Base-by-base conservation (phyloP, 2,888 invertebrate species). In the Exephanes ischioxanthus region DNA sequence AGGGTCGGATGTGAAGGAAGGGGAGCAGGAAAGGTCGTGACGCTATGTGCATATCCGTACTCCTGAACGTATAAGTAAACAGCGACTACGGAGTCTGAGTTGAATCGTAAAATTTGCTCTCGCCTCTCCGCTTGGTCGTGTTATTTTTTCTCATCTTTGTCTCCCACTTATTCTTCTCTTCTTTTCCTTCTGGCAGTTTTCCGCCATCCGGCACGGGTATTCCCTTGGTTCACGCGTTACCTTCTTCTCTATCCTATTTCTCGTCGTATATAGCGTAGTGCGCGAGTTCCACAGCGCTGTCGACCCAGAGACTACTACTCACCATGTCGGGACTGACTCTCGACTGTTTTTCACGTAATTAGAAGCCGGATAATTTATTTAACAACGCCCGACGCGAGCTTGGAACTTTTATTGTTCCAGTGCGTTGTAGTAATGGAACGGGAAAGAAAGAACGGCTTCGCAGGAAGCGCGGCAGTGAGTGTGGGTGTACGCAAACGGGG, bases 281-380 rank as follows among this genome's bases (percentile, higher is more conserved):
- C 77, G 63, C 61, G 79, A 79, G 77, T 77, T 83, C 55, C 66
- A 55, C 58, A 58, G 61, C 76, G 73, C 48, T 75, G 83, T 76
- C 72, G 75, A 66, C 71, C 51, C 33, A 33, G 83, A 76, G 80
- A 84, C 72, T 70, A 72, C 48, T 63, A 61, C 73, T 68, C 72
- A 67, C 85, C 85, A 83, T 84, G 81, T 84, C 84, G 87, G 81
- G 84, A 88, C 88, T 83, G 84, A 87, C 88, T 89, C 89, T 82
- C 87, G 83, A 89, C 88, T 88, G 87, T 90, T 91, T 91, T 90
- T 89, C 89, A 87, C 89, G 90, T 90, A 91, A 92, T 92, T 92
- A 91, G 90, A 89, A 89, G 89, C 84, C 86, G 88, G 88, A 90
- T 91, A 92, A 92, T 91, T 92, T 90, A 92, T 91, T 92, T 90